Conservation (phyloP, 2,113 vertebrate species). For the Hippocampus zosterae region DNA sequence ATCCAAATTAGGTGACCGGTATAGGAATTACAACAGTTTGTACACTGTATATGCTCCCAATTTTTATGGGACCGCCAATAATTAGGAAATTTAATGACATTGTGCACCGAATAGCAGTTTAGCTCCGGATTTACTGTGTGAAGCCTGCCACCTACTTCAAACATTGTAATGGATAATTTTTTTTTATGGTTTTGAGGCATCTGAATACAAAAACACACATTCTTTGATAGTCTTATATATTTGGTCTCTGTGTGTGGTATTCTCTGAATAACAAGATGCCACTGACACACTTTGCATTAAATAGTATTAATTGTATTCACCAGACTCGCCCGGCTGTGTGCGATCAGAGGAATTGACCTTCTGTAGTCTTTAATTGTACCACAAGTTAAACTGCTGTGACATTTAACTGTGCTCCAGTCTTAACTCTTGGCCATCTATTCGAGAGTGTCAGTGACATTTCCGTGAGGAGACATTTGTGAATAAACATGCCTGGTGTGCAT, state of each 20-base stretch:
- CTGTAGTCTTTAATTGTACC: conserved; percentile 66
- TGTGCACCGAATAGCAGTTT: no score
- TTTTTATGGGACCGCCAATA: no score
- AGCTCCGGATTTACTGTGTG: no score
- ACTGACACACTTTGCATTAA: conserved; percentile 48
- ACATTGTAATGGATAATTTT: no score
- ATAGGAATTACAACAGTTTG: no score
- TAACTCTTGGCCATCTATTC: conserved; percentile 63
- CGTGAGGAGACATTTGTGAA: conserved; percentile 35
- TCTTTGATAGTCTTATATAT: background rate
- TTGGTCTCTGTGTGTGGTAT: background rate
- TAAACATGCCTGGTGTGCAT: conserved; percentile 28
- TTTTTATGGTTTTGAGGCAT: no score
- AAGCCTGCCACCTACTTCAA: no score
- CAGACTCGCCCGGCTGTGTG: conserved; percentile 42
- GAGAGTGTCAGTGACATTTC: conserved; percentile 62
- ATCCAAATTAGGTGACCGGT: no score
- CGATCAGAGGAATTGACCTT: conserved; percentile 61
- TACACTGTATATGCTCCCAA: no score
- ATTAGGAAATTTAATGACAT: no score
- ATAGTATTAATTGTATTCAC: conserved; percentile 54
- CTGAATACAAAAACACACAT: background rate
- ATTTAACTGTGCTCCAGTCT: conserved; percentile 58
- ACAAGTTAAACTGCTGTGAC: conserved; percentile 58
- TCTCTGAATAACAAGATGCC: conserved; percentile 13